Base-by-base conservation (phyloP, 2,113 vertebrate genomes). In the Dasyurus viverrinus region DNA sequence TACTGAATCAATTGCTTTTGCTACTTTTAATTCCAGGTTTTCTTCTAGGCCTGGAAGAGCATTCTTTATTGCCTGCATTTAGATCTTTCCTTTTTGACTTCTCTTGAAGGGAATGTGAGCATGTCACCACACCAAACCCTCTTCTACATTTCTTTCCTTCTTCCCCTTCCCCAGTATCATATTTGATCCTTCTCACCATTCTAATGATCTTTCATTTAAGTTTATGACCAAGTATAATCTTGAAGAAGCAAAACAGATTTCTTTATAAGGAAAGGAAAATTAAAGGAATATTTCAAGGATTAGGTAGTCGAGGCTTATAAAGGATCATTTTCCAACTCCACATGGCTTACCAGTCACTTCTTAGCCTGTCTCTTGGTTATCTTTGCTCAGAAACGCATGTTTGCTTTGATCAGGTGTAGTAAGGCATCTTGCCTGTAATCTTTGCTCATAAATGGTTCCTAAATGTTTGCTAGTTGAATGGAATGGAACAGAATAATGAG, bases 121-220 rank as follows among this genome's bases (percentile, higher is more conserved):
- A 7, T 42, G 30, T 27, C 53, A 94, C 53, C 52, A 12, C 53
- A 93, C 2, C 0, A 36, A 36, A 68, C 23, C 22, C 27, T 89
- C 93, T 53, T 89, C 52, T 52, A 94, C 48, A 36, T 42, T 93
- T 57, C 16, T 14, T 53, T 90, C 57, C 55, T 54, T 94, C 93
- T 68, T 47, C 89, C 10, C 47, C 53, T 90, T 92, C 48, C 60
- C 50, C 23, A 93, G 30, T 25, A 54, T 1, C 23, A 36, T 53
- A 57, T 92, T 91, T 91, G 10, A 12, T 57, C 6, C 30, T 42
- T 7, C 23, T 36, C 91, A 54, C 53, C 42, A 25, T 89, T 84
- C 19, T 23, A 42, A 84, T 1, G 2, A 84, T 7, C 36, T 16
- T 23, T n/a, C 68, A 42, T 23, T 84, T 42, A 84, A 84, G 68